These are phyloP conservation scores for Onthophagus taurus DNA, from an alignment of 1,140 invertebrate genomes.

Conservation along the genomic window DNA sequence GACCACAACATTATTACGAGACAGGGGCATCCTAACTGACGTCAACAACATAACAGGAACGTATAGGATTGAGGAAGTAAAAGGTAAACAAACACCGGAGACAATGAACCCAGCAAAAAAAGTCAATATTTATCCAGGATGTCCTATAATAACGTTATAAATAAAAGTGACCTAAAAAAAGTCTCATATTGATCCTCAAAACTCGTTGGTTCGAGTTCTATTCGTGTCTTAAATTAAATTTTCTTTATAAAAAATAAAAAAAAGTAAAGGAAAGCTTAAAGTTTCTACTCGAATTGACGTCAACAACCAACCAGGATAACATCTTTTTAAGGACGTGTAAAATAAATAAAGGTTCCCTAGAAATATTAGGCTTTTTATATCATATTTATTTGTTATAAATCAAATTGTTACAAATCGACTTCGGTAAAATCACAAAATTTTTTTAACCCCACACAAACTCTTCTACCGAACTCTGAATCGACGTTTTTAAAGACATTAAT, in stretches of 20 bases:
- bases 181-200: too few relatives aligned
- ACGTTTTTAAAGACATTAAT: conserved; percentile 60
- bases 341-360: too few relatives aligned
- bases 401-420: too few relatives aligned
- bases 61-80: conserved; percentile 13
- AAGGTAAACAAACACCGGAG: conserved; percentile 18
- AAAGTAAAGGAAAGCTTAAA: conserved; percentile 9
- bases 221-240: conserved; percentile 3
- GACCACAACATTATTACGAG: conserved; percentile 1
- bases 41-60: conserved; percentile 27
- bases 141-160: background rate
- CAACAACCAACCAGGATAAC: conserved; percentile 13
- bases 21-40: conserved; percentile 19
- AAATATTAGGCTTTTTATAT: too few relatives aligned
- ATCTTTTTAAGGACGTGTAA: too few relatives aligned
- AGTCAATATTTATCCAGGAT: background rate
- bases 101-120: background rate
- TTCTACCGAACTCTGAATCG: conserved; percentile 52
- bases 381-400: too few relatives aligned
- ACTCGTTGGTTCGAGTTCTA: background rate
- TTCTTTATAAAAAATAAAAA: conserved; percentile 2
- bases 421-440: too few relatives aligned
- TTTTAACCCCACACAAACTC: too few relatives aligned
- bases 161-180: background rate
- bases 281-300: too few relatives aligned